These are phyloP conservation scores for Junco hyemalis DNA, from an alignment of 2,113 vertebrate species.

Conservation along the genomic window DNA sequence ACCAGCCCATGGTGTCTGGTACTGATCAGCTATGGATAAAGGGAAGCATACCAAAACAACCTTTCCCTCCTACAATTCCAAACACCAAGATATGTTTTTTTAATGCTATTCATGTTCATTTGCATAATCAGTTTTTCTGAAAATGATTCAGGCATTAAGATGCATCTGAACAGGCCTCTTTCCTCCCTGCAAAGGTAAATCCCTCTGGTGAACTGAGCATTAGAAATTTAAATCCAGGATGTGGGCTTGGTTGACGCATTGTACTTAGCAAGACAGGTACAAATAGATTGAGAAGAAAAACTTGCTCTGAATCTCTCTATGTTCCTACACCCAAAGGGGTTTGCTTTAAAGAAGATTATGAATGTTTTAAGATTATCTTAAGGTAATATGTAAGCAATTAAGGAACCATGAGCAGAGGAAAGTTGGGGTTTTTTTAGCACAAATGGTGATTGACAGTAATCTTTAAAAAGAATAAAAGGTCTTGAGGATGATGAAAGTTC, in stretches of 20 bases:
- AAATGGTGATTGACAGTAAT: background rate
- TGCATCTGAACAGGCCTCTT: constrained; percentile 41
- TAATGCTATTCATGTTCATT: constrained; percentile 42
- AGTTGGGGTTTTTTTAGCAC: background rate
- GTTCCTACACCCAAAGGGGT: constrained; percentile 25
- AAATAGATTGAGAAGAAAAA: constrained; percentile 34
- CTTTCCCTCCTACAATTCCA: background rate
- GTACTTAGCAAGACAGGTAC: constrained; percentile 54
- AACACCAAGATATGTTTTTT: background rate
- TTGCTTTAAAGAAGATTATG: constrained; percentile 58
- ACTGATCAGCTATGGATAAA: background rate
- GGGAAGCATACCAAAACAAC: background rate
- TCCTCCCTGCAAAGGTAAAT: constrained; percentile 57
- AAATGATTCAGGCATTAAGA: constrained; percentile 58
- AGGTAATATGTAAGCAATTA: constrained; percentile 43
- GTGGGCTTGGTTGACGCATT: constrained; percentile 15
- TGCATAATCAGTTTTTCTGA: constrained; percentile 62
- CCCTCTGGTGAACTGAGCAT: constrained; percentile 49
- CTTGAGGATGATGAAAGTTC: background rate
- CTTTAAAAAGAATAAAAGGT: background rate
- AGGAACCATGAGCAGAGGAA: background rate
- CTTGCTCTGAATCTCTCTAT: constrained; percentile 11
- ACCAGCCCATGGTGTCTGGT: background rate
- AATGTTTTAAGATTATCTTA: constrained; percentile 44
- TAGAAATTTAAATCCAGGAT: constrained; percentile 61